These are phyloP conservation scores for Parelbella ahira DNA, from an alignment of 2,888 invertebrate genomes.

Conservation along the genomic window DNA sequence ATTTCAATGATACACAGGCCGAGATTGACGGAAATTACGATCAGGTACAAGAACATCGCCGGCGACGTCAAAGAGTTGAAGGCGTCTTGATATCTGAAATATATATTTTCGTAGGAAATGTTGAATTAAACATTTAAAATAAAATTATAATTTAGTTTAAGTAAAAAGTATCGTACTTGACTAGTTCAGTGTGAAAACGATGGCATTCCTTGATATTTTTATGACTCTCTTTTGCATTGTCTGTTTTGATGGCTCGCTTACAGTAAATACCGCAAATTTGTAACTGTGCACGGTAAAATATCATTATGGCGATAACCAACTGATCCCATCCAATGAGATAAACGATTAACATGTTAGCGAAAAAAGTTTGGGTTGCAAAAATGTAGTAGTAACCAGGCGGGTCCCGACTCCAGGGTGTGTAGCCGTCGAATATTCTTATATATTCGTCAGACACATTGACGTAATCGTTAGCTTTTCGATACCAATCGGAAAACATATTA, in stretches of 20 bases:
- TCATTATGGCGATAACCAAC: constrained; percentile 51
- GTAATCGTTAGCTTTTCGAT: constrained; percentile 44
- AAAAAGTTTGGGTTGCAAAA: constrained; percentile 48
- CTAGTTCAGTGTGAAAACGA: constrained; percentile 41
- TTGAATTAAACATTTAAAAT: too few relatives aligned
- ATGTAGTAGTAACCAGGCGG: constrained; percentile 54
- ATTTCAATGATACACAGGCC: constrained; percentile 57
- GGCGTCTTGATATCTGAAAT: constrained; percentile 45
- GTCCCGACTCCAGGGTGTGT: constrained; percentile 44
- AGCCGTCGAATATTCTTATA: constrained; percentile 50
- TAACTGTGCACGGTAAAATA: constrained; percentile 59
- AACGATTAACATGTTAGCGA: constrained; percentile 47
- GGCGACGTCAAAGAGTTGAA: constrained; percentile 52
- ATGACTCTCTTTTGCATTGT: constrained; percentile 34
- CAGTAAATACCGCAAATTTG: constrained; percentile 44
- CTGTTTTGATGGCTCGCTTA: constrained; percentile 34
- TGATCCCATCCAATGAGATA: constrained; percentile 58
- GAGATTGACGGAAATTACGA: constrained; percentile 52
- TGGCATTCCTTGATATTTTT: constrained; percentile 49
- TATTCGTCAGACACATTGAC: constrained; percentile 48
- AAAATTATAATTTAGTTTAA: too few relatives aligned
- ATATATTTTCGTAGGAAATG: too few relatives aligned
- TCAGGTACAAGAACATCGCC: constrained; percentile 56
- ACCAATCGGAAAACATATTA: constrained; percentile 50
- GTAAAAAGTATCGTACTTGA: too few relatives aligned